These are phyloP conservation scores for Andrena bucephala DNA, from an alignment of 2,888 invertebrate genomes.

Conservation along the genomic window DNA sequence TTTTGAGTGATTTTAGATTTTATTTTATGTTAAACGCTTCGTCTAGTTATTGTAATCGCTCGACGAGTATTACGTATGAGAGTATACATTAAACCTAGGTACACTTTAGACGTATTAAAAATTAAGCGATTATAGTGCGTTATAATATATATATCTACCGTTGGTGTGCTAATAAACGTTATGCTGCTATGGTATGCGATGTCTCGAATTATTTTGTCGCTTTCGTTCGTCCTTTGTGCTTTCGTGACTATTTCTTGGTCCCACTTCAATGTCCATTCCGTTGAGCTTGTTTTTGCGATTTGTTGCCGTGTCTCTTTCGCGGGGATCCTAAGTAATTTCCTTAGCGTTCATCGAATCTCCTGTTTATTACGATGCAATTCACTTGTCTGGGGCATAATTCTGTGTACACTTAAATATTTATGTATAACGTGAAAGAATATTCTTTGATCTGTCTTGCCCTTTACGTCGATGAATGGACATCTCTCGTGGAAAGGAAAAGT, in stretches of 20 bases:
- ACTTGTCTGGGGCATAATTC: not conserved
- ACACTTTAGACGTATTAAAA: constrained; percentile 56
- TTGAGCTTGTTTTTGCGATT: constrained; percentile 43
- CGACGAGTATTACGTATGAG: constrained; percentile 45
- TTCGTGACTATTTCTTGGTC: constrained; percentile 58
- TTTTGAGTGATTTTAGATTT: constrained; percentile 63
- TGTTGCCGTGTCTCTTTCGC: constrained; percentile 12
- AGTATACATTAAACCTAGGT: constrained; percentile 34
- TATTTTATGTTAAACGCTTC: constrained; percentile 66
- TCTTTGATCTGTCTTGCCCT: not conserved
- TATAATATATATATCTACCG: constrained; percentile 69
- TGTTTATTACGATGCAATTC: not conserved
- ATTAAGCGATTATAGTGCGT: constrained; percentile 82
- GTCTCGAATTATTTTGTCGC: constrained; percentile 84
- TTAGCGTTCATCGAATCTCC: not conserved
- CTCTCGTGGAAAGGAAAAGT: constrained; percentile 18
- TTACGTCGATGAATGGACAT: not conserved
- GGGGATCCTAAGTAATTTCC: not conserved
- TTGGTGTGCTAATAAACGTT: constrained; percentile 84
- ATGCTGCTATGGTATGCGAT: constrained; percentile 82
- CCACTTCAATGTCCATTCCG: constrained; percentile 22
- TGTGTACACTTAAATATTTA: not conserved
- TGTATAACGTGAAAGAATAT: constrained; percentile 1
- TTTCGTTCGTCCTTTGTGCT: constrained; percentile 78
- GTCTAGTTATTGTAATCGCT: constrained; percentile 61